phyloP scores from a whole-genome alignment of 2,113 vertebrate species.

The Trogon surrucura region DNA sequence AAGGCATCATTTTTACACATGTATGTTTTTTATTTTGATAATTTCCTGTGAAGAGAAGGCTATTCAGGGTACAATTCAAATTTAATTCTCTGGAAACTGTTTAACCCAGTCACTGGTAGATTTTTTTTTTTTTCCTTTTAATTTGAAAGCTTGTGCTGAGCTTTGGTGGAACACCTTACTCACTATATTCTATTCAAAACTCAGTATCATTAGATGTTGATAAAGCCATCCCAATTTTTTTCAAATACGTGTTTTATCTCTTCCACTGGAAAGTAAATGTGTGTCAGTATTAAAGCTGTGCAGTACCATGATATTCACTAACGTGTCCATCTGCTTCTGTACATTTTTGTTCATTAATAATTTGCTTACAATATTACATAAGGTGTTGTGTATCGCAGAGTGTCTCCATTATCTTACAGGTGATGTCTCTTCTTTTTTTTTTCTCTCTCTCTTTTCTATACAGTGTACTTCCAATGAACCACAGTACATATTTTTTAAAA shows the following conservation, averaged over 20 bases:
- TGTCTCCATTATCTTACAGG: slow-evolving; percentile 70
- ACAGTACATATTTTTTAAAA: slow-evolving; percentile 75
- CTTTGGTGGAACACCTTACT: slow-evolving; percentile 74
- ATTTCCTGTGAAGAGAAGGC: not conserved
- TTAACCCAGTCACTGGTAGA: not conserved
- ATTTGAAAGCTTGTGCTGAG: slow-evolving; percentile 53
- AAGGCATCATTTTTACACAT: not conserved
- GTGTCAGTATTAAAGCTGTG: slow-evolving; percentile 78
- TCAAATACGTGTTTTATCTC: slow-evolving; percentile 70
- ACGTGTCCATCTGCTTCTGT: slow-evolving; percentile 75
- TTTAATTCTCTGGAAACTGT: slow-evolving; percentile 35
- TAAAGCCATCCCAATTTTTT: slow-evolving; percentile 53
- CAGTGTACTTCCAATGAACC: slow-evolving; percentile 74
- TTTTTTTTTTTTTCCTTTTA: not conserved
- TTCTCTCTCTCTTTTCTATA: slow-evolving; percentile 66
- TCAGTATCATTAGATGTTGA: slow-evolving; percentile 47
- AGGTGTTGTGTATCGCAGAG: slow-evolving; percentile 66
- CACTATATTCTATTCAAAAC: slow-evolving; percentile 40
- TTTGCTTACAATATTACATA: slow-evolving; percentile 72
- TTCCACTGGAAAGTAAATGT: slow-evolving; percentile 74
- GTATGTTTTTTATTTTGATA: not conserved
- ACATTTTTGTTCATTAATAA: slow-evolving; percentile 70
- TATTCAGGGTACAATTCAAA: not conserved
- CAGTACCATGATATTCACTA: slow-evolving; percentile 72
- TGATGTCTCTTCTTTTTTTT: slow-evolving; percentile 65